phyloP scores from a whole-genome alignment of 2,797 vertebrate genomes.

The Malurus leucopterus region DNA sequence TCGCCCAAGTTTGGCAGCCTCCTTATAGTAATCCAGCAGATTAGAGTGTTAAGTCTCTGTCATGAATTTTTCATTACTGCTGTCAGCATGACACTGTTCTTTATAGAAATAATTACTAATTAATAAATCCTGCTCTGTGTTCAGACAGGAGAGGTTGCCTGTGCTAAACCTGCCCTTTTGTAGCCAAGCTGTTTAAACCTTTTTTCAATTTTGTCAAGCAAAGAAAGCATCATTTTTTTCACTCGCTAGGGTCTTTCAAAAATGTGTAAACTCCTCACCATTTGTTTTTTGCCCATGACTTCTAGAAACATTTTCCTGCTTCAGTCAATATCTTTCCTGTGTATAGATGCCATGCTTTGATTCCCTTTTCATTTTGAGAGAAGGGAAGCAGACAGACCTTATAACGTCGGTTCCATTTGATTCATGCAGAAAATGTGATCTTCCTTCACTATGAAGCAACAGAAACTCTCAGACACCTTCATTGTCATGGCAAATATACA shows the following conservation, averaged over 20 bases:
- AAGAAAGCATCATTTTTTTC: not conserved
- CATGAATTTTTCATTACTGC: slow-evolving; percentile 54
- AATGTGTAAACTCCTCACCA: not conserved
- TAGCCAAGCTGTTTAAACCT: slow-evolving; percentile 9
- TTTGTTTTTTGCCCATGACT: slow-evolving; percentile 23
- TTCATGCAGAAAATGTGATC: not conserved
- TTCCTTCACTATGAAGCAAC: not conserved
- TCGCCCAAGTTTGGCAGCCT: slow-evolving; percentile 37
- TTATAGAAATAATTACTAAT: slow-evolving; percentile 46
- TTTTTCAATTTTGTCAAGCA: slow-evolving; percentile 19
- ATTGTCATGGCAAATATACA: not conserved
- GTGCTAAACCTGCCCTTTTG: not conserved
- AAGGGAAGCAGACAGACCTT: not conserved
- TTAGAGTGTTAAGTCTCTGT: slow-evolving; percentile 35
- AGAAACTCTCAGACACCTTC: not conserved
- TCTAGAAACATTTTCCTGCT: slow-evolving; percentile 19
- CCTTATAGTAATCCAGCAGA: slow-evolving; percentile 53
- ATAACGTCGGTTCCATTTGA: not conserved
- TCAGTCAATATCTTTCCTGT: not conserved
- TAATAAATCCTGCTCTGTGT: slow-evolving; percentile 18
- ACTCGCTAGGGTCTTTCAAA: not conserved
- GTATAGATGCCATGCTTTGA: not conserved
- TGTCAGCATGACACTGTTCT: slow-evolving; percentile 42
- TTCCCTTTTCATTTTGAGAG: not conserved
- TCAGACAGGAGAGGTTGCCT: slow-evolving; percentile 14